phyloP scores from a whole-genome alignment of 2,113 vertebrate genomes.

The Zeus faber region DNA sequence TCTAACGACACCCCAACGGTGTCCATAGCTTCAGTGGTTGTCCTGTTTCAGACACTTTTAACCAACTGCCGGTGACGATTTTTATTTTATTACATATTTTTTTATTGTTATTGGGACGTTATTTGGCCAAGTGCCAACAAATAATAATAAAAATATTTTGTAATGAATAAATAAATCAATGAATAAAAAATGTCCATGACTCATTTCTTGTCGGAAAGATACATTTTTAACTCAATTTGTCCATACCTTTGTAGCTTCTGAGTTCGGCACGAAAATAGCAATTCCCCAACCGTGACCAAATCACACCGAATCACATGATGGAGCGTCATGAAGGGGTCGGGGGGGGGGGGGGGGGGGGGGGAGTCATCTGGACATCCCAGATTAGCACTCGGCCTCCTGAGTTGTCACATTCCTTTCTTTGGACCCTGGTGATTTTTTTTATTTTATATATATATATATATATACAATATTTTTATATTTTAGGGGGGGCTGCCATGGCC shows the following conservation, averaged over 20 bases:
- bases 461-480: too few relatives aligned
- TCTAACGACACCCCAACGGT: too few relatives aligned
- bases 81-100: too few relatives aligned
- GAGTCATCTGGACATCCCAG: constrained; percentile 49
- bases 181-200: background rate
- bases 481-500: background rate
- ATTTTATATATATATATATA: too few relatives aligned
- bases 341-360: too few relatives aligned
- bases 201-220: too few relatives aligned
- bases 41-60: too few relatives aligned
- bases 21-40: too few relatives aligned
- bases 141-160: constrained; percentile 4
- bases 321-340: constrained; percentile 19
- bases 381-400: constrained; percentile 32
- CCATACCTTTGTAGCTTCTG: constrained; percentile 5
- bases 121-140: too few relatives aligned
- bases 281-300: background rate
- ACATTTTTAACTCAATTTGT: constrained; percentile 20
- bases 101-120: too few relatives aligned
- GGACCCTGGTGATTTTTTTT: background rate
- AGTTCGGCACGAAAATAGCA: background rate
- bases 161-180: constrained; percentile 9
- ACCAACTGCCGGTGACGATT: too few relatives aligned
- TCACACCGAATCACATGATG: constrained; percentile 32
- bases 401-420: constrained; percentile 13